Conservation (phyloP, 53 echinoderm and acorn worm genomes). For the Crossaster papposus region DNA sequence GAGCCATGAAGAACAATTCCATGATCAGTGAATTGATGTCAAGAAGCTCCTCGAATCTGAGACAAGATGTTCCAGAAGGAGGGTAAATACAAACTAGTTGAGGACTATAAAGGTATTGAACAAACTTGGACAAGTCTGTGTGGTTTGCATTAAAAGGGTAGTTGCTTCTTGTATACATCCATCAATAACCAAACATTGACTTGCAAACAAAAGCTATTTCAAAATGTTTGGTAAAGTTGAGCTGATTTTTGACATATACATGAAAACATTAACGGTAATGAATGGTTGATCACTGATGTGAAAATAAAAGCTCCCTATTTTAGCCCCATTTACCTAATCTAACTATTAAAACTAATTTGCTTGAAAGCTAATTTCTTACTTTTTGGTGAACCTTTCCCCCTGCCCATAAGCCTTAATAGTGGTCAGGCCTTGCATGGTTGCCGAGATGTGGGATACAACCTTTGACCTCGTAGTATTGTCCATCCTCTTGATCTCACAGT, state of each 20-base stretch:
- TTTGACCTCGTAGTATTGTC: slow-evolving; percentile 72
- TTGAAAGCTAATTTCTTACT: slow-evolving; percentile 20
- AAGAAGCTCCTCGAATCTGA: slow-evolving; percentile 75
- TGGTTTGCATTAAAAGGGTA: too few species aligned
- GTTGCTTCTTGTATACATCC: too few species aligned
- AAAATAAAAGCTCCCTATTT: too few species aligned
- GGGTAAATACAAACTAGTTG: too few species aligned
- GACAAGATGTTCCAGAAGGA: neutral
- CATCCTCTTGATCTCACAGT: slow-evolving; percentile 84
- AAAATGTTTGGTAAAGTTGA: too few species aligned
- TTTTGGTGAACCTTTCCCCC: slow-evolving; percentile 62
- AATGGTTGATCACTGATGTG: too few species aligned
- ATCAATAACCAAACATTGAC: too few species aligned
- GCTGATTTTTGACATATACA: too few species aligned
- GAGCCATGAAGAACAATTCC: slow-evolving; percentile 74
- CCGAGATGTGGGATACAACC: slow-evolving; percentile 77
- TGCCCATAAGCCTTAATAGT: slow-evolving; percentile 80
- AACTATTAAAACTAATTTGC: neutral
- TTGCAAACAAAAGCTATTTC: too few species aligned
- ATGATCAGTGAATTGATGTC: slow-evolving; percentile 76
- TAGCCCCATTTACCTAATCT: neutral
- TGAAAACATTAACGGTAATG: too few species aligned
- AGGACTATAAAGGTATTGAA: too few species aligned
- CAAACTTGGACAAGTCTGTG: too few species aligned
- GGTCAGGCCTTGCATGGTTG: slow-evolving; percentile 81